These are phyloP conservation scores for Scophthalmus maximus DNA, from an alignment of 2,113 vertebrate species.

Conservation along the genomic window DNA sequence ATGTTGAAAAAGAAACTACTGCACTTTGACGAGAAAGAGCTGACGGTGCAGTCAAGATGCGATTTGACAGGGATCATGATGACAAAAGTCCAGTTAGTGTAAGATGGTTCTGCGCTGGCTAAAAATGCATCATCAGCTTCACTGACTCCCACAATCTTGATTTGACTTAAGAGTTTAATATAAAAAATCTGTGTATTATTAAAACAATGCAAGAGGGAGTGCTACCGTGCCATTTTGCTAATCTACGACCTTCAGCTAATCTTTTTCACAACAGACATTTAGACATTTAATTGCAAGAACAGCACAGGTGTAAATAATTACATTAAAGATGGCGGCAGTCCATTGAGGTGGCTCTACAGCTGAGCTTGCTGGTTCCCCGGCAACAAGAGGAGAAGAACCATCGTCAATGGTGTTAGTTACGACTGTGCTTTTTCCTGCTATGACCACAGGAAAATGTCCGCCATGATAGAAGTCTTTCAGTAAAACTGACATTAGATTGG, in stretches of 20 bases:
- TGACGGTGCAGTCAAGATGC: background rate
- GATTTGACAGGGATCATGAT: background rate
- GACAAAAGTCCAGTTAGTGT: background rate
- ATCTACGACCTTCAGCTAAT: constrained; percentile 6
- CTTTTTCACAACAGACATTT: constrained; percentile 14
- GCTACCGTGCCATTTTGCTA: background rate
- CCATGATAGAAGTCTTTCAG: background rate
- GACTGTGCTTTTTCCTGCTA: background rate
- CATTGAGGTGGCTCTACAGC: background rate
- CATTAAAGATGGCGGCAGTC: background rate
- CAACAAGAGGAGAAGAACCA: background rate
- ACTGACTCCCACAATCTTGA: background rate
- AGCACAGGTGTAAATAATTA: constrained; percentile 4
- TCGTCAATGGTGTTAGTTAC: background rate
- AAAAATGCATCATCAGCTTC: background rate
- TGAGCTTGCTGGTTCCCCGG: background rate
- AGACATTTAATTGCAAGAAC: constrained; percentile 8
- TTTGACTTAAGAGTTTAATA: constrained; percentile 8
- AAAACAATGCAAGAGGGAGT: background rate
- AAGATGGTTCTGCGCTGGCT: background rate
- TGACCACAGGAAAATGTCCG: background rate
- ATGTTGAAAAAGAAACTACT: no score
- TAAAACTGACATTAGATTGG: background rate
- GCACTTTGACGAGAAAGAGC: background rate
- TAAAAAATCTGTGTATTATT: constrained; percentile 11